Base-by-base conservation (phyloP, 2,888 invertebrate species). In the Hyalella azteca region DNA sequence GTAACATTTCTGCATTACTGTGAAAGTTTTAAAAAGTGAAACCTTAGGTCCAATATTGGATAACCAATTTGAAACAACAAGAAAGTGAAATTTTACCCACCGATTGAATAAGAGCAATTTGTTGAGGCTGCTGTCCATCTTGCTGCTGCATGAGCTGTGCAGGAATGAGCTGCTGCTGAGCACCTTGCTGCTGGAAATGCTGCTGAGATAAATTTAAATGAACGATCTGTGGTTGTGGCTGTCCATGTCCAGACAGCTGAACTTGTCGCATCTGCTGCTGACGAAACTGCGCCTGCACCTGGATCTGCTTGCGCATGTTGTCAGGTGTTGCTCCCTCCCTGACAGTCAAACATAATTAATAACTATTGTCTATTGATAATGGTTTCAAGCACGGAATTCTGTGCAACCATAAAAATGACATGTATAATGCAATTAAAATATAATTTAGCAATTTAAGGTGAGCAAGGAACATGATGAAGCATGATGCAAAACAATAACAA, bases 121-220 rank as follows among this genome's bases (percentile, higher is more conserved):
- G 66, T 36, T 66, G 66, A 15, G 66, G 32, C 39, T 66, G 66
- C 66, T 66, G 66, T 32, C 66, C 66, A 36, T 66, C 66, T 19
- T 66, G 79, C 50, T 79, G 81, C 45, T 79, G 81, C n/a, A 36
- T 48, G n/a, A 36, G 76, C 39, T 49, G 76, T 3, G n/a, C 48
- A n/a, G 48, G 76, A 19, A 11, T 32, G n/a, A 49, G 79, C 39
- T 80, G 80, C 75, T 78, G 81, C 36, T 81, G 79, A n/a, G 59
- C 60, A 49, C 77, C 73, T 45, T 75, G 75, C 22, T 81, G 81
- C 75, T 77, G 81, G 41, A 40, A 66, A 32, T 81, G 81, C 45
- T 76, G 76, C 7, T 66, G 66, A 7, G 66, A 66, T 36, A 66
- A 19, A 29, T 66, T 66, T 19, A 66, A 36, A 32, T 66, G 66